phyloP scores from a whole-genome alignment of 1,140 invertebrate genomes.

The Brachionus asplanchnoidis region DNA sequence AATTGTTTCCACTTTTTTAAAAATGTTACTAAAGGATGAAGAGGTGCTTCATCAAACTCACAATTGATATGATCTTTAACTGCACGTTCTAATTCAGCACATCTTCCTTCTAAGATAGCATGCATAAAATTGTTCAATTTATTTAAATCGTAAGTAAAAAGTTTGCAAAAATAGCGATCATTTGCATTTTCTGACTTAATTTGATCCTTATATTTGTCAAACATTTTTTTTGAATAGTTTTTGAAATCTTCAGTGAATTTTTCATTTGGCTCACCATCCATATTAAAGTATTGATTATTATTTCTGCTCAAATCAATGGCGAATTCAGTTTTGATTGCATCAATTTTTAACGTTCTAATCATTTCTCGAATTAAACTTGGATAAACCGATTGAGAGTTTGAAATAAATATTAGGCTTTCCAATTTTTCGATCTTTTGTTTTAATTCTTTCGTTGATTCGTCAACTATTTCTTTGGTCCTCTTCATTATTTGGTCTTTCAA shows the following conservation, averaged over 20 bases:
- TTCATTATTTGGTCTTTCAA: background rate
- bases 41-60: background rate
- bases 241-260: background rate
- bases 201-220: background rate
- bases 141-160: background rate
- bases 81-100: background rate
- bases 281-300: background rate
- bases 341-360: background rate
- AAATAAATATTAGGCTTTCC: background rate
- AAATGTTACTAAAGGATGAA: background rate
- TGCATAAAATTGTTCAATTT: background rate
- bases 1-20: background rate
- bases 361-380: background rate
- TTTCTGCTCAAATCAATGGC: background rate
- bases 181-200: background rate
- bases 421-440: background rate
- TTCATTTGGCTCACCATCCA: background rate
- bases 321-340: background rate
- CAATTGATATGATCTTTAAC: background rate
- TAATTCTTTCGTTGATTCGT: background rate
- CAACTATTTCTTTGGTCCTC: background rate
- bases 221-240: background rate
- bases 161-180: background rate
- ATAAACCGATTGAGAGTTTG: background rate
- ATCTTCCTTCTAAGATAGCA: background rate